Conservation (phyloP, 35 echinoderm and acorn worm species). For the Patiria miniata region DNA sequence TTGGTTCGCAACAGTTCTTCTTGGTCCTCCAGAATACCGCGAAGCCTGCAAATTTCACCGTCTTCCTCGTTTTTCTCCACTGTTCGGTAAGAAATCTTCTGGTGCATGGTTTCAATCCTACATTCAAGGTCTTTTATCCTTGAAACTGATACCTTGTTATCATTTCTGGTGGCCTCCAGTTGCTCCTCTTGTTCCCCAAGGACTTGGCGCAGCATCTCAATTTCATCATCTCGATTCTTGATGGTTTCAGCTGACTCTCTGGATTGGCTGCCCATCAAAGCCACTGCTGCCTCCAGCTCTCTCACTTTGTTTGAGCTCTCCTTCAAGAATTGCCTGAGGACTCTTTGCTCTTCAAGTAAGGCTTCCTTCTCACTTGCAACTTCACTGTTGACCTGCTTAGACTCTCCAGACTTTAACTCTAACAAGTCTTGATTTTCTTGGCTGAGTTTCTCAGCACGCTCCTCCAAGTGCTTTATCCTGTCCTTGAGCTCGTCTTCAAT, state of each 20-base stretch:
- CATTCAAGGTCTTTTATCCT: background rate
- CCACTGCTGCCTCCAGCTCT: background rate
- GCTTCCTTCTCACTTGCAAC: background rate
- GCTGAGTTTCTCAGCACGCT: background rate
- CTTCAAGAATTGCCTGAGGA: background rate
- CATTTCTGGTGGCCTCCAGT: background rate
- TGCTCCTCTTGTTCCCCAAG: background rate
- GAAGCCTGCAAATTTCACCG: background rate
- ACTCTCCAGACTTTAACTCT: background rate
- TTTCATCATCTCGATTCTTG: background rate
- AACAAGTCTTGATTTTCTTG: background rate
- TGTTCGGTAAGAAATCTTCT: background rate
- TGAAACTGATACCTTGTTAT: background rate
- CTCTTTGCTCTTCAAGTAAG: background rate
- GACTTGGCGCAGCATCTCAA: conserved; percentile 23
- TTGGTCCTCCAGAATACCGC: background rate
- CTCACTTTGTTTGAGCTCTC: background rate
- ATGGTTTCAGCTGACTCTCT: background rate
- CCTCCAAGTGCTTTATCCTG: background rate
- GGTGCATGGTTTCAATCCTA: background rate
- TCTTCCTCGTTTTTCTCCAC: background rate
- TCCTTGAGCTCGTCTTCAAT: background rate
- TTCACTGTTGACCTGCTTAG: background rate
- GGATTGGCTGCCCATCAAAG: background rate
- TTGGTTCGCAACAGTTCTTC: background rate